phyloP scores from a whole-genome alignment of 2,888 invertebrate genomes.

The Trichacis sp. region DNA sequence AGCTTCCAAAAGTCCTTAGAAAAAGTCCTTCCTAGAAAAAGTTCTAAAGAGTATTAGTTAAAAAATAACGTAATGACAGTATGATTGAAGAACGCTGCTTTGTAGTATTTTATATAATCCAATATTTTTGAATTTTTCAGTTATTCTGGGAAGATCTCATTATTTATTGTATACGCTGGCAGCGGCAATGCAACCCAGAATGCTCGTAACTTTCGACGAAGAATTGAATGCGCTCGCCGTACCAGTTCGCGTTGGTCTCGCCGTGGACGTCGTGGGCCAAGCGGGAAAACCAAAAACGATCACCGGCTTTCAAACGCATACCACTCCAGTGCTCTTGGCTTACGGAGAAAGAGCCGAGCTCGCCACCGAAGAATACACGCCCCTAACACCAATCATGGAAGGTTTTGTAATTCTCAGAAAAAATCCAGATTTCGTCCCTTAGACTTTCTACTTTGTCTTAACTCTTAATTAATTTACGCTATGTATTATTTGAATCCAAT shows the following conservation, averaged over 20 bases:
- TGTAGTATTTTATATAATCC: neutral
- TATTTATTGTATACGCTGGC: slow-evolving; percentile 95
- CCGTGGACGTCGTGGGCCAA: slow-evolving; percentile 99
- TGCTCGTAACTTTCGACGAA: slow-evolving; percentile 98
- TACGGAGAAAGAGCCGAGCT: slow-evolving; percentile 98
- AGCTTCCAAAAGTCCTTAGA: no score
- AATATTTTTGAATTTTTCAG: no score
- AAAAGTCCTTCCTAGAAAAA: no score
- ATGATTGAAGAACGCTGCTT: neutral
- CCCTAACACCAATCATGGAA: slow-evolving; percentile 97
- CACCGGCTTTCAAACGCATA: slow-evolving; percentile 99
- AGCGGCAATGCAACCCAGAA: slow-evolving; percentile 98
- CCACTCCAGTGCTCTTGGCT: slow-evolving; percentile 96
- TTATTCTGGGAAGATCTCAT: slow-evolving; percentile 93
- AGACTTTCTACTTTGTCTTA: slow-evolving; percentile 40
- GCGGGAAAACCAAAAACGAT: slow-evolving; percentile 99
- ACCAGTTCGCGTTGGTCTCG: slow-evolving; percentile 92
- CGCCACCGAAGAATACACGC: slow-evolving; percentile 96
- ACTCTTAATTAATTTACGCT: slow-evolving; percentile 14
- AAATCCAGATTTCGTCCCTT: slow-evolving; percentile 78
- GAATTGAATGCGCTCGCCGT: slow-evolving; percentile 93
- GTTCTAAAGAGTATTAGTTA: no score
- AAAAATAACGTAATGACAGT: no score
- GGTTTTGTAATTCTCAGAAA: slow-evolving; percentile 98
- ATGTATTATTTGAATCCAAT: slow-evolving; percentile 28